Conservation (phyloP, 1,140 invertebrate genomes). For the Anadara kagoshimensis region DNA sequence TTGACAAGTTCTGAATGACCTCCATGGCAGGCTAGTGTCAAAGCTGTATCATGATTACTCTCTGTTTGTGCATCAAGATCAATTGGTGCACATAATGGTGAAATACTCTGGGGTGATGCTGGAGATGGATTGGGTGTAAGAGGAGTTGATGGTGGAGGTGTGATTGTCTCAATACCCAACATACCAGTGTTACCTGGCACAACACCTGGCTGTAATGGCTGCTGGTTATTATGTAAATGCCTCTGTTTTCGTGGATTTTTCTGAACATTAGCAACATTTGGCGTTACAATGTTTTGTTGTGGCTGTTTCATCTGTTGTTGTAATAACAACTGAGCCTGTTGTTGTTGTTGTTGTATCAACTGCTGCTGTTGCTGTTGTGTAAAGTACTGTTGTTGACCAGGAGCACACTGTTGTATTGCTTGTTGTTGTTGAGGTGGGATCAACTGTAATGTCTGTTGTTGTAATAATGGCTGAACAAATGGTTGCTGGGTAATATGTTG, state of each 20-base stretch:
- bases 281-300: conserved; percentile 10
- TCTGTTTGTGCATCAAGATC: conserved; percentile 98
- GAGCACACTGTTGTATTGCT: conserved; percentile 21
- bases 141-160: conserved; percentile 56
- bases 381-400: conserved; percentile 45
- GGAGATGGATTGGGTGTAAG: conserved; percentile 63
- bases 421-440: conserved; percentile 39
- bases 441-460: conserved; percentile 28
- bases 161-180: conserved; percentile 51
- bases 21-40: conserved; percentile 97
- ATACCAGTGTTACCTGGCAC: conserved; percentile 26
- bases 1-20: conserved; percentile 97
- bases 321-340: conserved; percentile 71
- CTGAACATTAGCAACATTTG: conserved; percentile 21
- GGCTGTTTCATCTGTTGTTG: conserved; percentile 60
- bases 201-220: conserved; percentile 24
- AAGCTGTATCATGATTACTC: conserved; percentile 97
- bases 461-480: conserved; percentile 18
- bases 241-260: conserved; percentile 37
- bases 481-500: conserved; percentile 38
- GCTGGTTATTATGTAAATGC: conserved; percentile 44
- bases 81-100: conserved; percentile 66
- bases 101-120: conserved; percentile 60
- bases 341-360: conserved; percentile 63
- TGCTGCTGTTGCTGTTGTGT: conserved; percentile 66